Evolutionary conservation across 2,113 vertebrate species (phyloP).

Genomic region (Vanacampus margaritifer): DNA sequence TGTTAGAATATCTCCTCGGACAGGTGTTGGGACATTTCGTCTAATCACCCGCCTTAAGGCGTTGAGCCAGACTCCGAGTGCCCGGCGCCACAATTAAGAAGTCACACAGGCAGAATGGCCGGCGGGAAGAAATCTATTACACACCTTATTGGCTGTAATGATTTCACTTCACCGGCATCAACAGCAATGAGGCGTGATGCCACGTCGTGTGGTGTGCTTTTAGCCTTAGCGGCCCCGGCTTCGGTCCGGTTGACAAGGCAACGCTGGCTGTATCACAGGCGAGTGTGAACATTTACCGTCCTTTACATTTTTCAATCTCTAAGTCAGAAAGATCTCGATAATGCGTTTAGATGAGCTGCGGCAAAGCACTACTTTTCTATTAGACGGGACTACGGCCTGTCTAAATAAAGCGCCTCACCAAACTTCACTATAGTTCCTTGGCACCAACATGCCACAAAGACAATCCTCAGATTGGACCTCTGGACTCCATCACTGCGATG

Average conservation of each 20-base stretch:
- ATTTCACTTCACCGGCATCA: conserved; percentile 72
- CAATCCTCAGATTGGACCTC: too few relatives aligned
- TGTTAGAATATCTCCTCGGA: background rate
- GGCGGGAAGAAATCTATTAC: conserved; percentile 75
- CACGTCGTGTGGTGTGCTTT: conserved; percentile 62
- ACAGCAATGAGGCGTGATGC: conserved; percentile 72
- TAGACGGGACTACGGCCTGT: background rate
- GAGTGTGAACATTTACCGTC: background rate
- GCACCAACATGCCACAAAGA: too few relatives aligned
- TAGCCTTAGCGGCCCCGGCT: conserved; percentile 55
- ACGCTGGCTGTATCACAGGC: conserved; percentile 18
- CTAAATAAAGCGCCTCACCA: background rate
- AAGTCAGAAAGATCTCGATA: background rate
- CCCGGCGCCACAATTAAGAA: conserved; percentile 66
- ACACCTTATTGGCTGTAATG: conserved; percentile 79
- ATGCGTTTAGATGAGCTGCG: background rate
- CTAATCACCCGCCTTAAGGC: background rate
- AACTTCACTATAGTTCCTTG: background rate
- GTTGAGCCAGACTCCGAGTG: background rate
- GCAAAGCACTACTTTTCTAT: background rate
- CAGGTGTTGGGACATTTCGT: background rate
- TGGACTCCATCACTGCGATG: background rate
- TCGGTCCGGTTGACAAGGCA: conserved; percentile 61
- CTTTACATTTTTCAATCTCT: too few relatives aligned
- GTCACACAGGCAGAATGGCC: conserved; percentile 64